These are phyloP conservation scores for Diadophis punctatus DNA, from an alignment of 2,113 vertebrate species.

Conservation along the genomic window DNA sequence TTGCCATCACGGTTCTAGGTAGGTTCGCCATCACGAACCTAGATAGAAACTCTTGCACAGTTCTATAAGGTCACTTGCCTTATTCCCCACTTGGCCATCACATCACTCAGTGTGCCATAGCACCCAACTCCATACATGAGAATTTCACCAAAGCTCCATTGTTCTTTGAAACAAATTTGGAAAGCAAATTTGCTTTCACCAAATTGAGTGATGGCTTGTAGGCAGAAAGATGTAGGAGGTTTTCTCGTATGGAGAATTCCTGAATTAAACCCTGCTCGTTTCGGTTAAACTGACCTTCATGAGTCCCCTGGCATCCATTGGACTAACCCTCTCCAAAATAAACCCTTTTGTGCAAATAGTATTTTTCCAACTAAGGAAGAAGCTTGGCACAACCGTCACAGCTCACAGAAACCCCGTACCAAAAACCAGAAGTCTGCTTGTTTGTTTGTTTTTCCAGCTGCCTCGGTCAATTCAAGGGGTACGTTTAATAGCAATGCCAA, in stretches of 20 bases:
- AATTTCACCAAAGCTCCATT: neutral
- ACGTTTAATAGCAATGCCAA: conserved; percentile 57
- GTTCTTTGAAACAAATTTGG: neutral
- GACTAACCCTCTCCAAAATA: neutral
- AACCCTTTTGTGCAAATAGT: conserved; percentile 19
- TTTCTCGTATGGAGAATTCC: neutral
- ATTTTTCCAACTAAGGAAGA: conserved; percentile 16
- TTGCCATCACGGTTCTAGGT: no score
- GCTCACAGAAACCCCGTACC: conserved; percentile 13
- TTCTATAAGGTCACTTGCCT: neutral
- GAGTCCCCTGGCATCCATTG: neutral
- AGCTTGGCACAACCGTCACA: neutral
- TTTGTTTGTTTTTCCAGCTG: conserved; percentile 50
- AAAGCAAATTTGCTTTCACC: neutral
- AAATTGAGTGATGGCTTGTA: neutral
- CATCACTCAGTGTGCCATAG: neutral
- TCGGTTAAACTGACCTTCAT: neutral
- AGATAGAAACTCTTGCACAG: neutral
- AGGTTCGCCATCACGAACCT: no score
- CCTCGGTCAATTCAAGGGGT: conserved; percentile 49
- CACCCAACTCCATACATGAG: neutral
- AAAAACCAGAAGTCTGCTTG: conserved; percentile 40
- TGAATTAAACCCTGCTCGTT: neutral
- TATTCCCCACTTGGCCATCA: neutral
- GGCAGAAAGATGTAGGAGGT: neutral